Conservation (phyloP, 1,140 invertebrate species). For the Colletes gigas region DNA sequence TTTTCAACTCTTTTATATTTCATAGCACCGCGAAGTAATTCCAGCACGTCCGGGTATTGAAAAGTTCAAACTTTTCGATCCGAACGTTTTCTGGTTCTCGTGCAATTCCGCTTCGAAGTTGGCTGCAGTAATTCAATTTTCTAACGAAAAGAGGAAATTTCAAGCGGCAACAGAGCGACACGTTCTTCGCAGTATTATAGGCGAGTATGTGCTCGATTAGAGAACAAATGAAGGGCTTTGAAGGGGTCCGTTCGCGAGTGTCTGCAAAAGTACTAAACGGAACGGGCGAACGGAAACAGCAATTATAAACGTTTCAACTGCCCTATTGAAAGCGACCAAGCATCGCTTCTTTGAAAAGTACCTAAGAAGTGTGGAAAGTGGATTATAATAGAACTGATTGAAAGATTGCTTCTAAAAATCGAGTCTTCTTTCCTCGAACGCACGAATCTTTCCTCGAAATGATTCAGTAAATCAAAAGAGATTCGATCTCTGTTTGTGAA, state of each 20-base stretch:
- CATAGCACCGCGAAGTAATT: constrained; percentile 14
- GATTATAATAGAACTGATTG: background rate
- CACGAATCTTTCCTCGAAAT: background rate
- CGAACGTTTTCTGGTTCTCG: constrained; percentile 16
- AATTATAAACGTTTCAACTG: constrained; percentile 11
- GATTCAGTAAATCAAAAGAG: no score
- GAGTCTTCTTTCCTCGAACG: background rate
- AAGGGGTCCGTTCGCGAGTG: background rate
- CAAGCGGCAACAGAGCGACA: constrained; percentile 11
- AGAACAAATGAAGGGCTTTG: background rate
- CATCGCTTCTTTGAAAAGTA: background rate
- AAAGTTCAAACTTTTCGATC: constrained; percentile 21
- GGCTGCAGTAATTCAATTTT: constrained; percentile 34
- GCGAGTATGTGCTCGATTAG: constrained; percentile 23
- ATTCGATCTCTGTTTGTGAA: no score
- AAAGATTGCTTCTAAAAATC: background rate
- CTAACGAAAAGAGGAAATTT: constrained; percentile 22
- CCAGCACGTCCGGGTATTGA: constrained; percentile 23
- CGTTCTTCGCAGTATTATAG: background rate
- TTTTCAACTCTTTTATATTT: constrained; percentile 8
- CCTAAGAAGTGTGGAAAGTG: background rate
- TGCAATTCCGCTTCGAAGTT: constrained; percentile 39
- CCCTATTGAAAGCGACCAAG: background rate
- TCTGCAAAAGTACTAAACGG: background rate
- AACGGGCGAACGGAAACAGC: background rate